These are phyloP conservation scores for Megaptera novaeangliae DNA, from an alignment of 2,113 vertebrate species.

Conservation along the genomic window DNA sequence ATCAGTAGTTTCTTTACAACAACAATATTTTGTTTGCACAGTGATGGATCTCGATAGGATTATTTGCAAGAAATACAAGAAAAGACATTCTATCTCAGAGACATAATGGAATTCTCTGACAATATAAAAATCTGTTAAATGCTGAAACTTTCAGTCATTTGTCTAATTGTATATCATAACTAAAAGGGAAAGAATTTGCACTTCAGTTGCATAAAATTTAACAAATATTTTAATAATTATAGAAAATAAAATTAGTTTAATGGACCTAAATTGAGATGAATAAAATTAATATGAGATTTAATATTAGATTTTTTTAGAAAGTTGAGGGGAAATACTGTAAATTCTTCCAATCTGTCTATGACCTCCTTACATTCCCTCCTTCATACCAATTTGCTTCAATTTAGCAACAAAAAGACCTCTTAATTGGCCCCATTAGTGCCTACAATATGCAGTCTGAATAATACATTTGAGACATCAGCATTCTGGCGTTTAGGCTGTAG, in stretches of 20 bases:
- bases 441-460: slow-evolving; percentile 73
- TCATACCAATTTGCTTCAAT: slow-evolving; percentile 13
- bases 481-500: slow-evolving; percentile 75
- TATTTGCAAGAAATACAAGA: neutral
- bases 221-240: neutral
- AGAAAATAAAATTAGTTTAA: slow-evolving; percentile 41
- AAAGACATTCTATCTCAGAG: neutral
- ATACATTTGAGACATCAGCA: slow-evolving; percentile 83
- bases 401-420: slow-evolving; percentile 46
- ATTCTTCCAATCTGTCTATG: slow-evolving; percentile 14
- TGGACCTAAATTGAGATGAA: neutral
- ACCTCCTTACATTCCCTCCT: neutral
- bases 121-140: slow-evolving; percentile 24
- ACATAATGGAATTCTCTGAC: neutral
- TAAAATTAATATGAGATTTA: neutral
- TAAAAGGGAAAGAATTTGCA: slow-evolving; percentile 22
- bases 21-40: neutral
- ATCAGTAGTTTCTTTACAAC: neutral
- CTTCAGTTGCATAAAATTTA: neutral
- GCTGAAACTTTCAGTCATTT: neutral
- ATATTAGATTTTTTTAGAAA: slow-evolving; percentile 26
- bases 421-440: slow-evolving; percentile 42
- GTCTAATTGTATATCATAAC: neutral
- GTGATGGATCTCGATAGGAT: neutral
- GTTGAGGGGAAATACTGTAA: neutral